phyloP scores from a whole-genome alignment of 2,888 invertebrate species.

The Boloria selene region DNA sequence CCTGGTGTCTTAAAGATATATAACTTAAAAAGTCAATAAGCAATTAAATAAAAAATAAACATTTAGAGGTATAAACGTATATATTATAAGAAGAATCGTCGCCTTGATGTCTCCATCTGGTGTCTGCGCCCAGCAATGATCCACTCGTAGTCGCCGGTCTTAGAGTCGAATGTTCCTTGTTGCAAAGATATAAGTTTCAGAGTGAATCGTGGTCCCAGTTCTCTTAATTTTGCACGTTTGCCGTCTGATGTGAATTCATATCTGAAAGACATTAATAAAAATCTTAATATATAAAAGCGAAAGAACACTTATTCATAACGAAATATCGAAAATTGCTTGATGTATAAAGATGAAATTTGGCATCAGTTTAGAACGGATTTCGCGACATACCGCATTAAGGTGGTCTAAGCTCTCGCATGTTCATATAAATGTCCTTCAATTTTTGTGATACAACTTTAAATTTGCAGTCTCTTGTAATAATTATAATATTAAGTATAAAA shows the following conservation, averaged over 20 bases:
- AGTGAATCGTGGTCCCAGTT: slow-evolving; percentile 99
- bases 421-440: too few species aligned
- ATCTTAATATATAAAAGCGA: background rate
- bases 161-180: slow-evolving; percentile 98
- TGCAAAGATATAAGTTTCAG: slow-evolving; percentile 95
- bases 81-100: slow-evolving; percentile 93
- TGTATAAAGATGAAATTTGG: too few species aligned
- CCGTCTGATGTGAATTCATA: slow-evolving; percentile 94
- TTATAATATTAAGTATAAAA: too few species aligned
- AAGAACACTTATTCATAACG: background rate
- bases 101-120: slow-evolving; percentile 95
- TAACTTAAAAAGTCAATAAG: background rate
- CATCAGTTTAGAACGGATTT: too few species aligned
- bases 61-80: background rate
- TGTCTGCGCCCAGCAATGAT: slow-evolving; percentile 94
- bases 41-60: background rate
- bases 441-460: too few species aligned
- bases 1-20: background rate
- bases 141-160: slow-evolving; percentile 98
- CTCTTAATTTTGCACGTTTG: slow-evolving; percentile 88
- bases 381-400: too few species aligned
- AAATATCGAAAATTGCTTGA: background rate
- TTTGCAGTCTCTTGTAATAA: too few species aligned
- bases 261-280: slow-evolving; percentile 67
- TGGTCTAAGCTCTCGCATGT: too few species aligned